Evolutionary conservation across 64 coral and sea anemone genomes (phyloP), one percentile per base, ranked within the genome.

Genomic region (Montipora foliosa): DNA sequence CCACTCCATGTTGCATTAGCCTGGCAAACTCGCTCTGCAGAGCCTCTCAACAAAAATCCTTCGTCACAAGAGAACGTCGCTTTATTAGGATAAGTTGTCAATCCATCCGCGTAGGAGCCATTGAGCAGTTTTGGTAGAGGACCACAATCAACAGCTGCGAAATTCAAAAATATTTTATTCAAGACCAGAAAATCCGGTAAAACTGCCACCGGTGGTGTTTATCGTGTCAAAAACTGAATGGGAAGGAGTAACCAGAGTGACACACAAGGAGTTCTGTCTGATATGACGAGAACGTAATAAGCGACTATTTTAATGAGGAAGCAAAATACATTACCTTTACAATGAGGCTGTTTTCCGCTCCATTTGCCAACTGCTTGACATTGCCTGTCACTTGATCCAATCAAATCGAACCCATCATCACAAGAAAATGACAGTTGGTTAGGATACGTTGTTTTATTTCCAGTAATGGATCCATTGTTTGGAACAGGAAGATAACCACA

Each of bases 1-100:
- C 93, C 93, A 8, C 49, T 69, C 93, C 93, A 95, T 55, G n/a
- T 44, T 2, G 77, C 94, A 70, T 67, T 91, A 17, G 94, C 67
- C 74, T 75, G 77, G 88, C 94, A 95, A 3, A 17, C 15, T 44
- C 94, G 77, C 12, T 13, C 11, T 12, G 6, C 4, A 6, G 90
- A 89, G 8, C 95, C 95, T 47, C 73, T 47, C 15, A 92, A 46
- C 52, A 75, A 55, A 69, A 96, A 96, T 2, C 94, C 94, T 49
- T 96, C 52, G 8, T 96, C 84, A 60, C 94, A 95, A 8, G 47
- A 13, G 37, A 92, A 95, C 20, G 47, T 60, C 46, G 92, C 21
- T 8, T 81, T 88, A 51, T 89, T 77, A 12, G 94, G 94, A 67
- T 82, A 95, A 47, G 89, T 87, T 46, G 91, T 93, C 21, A 68